phyloP scores from a whole-genome alignment of 2,797 vertebrate species.

The Mormyrops boulengeri region DNA sequence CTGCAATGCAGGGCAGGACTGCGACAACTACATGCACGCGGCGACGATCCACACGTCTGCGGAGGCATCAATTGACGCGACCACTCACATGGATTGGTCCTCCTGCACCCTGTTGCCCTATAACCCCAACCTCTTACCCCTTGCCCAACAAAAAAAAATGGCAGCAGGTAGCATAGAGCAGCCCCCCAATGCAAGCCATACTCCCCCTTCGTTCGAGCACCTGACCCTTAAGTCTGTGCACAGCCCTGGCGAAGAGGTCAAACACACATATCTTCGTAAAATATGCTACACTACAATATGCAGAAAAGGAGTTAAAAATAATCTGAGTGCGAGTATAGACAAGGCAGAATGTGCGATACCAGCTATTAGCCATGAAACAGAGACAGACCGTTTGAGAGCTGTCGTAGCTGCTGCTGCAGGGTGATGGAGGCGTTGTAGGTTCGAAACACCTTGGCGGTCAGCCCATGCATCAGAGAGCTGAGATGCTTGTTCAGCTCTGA shows the following conservation, averaged over 20 bases:
- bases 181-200: not conserved
- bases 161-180: not conserved
- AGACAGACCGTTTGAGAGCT: slow-evolving; percentile 59
- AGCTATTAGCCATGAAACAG: not conserved
- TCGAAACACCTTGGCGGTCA: slow-evolving; percentile 72
- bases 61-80: not conserved
- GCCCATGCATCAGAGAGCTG: slow-evolving; percentile 61
- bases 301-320: not conserved
- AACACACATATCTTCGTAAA: not conserved
- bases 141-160: not conserved
- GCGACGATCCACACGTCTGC: not conserved
- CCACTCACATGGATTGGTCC: not conserved
- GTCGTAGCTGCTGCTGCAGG: slow-evolving; percentile 63
- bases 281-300: not conserved
- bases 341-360: not conserved
- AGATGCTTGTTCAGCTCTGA: slow-evolving; percentile 59
- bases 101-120: not conserved
- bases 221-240: not conserved
- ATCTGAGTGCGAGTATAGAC: not conserved
- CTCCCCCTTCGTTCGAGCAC: not conserved
- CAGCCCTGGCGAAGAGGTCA: not conserved
- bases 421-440: slow-evolving; percentile 69
- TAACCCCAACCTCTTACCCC: not conserved
- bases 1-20: not conserved
- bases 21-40: not conserved